phyloP scores from a whole-genome alignment of 2,888 invertebrate genomes.

The Nematopogon swammerdamellus region DNA sequence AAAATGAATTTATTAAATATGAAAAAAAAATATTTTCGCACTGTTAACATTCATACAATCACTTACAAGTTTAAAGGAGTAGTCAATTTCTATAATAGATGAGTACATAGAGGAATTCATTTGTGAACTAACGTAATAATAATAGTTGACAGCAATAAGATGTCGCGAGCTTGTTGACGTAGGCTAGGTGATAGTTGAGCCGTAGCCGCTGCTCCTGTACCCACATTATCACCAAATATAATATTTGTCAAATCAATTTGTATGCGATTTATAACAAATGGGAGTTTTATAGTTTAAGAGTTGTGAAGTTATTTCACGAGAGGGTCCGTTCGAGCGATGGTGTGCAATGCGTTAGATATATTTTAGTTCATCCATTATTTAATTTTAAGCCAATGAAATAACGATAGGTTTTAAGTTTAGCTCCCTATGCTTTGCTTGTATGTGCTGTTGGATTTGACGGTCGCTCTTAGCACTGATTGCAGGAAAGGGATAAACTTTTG shows the following conservation, averaged over 20 bases:
- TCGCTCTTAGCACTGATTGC: too few relatives aligned
- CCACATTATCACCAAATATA: not conserved
- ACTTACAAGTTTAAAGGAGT: constrained; percentile 14
- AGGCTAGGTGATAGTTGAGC: too few relatives aligned
- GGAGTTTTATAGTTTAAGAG: not conserved
- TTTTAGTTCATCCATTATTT: not conserved
- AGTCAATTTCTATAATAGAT: constrained; percentile 30
- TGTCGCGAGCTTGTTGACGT: not conserved
- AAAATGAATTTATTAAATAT: constrained; percentile 47
- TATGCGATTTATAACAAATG: not conserved
- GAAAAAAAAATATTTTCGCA: constrained; percentile 49
- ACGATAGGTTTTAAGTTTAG: not conserved
- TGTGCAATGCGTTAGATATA: not conserved
- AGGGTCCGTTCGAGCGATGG: not conserved
- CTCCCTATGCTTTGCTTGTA: not conserved
- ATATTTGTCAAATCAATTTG: not conserved
- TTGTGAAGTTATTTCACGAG: not conserved
- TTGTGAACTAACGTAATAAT: not conserved
- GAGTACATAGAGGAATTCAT: not conserved
- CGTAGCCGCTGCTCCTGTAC: too few relatives aligned
- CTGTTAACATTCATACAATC: constrained; percentile 32
- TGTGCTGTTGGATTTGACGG: not conserved
- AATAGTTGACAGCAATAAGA: not conserved
- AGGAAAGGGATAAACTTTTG: too few relatives aligned
- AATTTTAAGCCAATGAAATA: not conserved